Evolutionary conservation across 92 coral and sea anemone species (phyloP).

Genomic region (Hydrozoanthus gracilis): DNA sequence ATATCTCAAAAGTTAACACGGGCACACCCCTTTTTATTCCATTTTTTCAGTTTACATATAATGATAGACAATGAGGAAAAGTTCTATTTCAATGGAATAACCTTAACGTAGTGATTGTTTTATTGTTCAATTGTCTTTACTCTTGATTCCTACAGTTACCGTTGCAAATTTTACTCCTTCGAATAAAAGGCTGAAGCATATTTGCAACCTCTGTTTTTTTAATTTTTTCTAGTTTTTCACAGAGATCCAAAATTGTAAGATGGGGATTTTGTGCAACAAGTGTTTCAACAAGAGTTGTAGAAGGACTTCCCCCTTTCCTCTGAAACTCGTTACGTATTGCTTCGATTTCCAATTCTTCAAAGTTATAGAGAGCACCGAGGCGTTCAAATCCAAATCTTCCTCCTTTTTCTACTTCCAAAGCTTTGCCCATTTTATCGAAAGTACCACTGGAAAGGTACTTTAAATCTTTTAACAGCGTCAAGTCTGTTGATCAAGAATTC

Average conservation of each 20-base stretch:
- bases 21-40: too few relatives aligned
- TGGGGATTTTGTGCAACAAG: background rate
- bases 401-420: background rate
- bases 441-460: background rate
- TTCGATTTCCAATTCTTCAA: background rate
- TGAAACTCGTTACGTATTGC: background rate
- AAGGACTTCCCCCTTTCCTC: background rate
- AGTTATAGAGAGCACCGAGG: background rate
- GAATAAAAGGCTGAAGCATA: too few relatives aligned
- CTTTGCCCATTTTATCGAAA: background rate
- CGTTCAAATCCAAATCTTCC: slow-evolving; percentile 9
- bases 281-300: background rate
- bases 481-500: background rate
- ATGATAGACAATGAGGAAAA: too few relatives aligned
- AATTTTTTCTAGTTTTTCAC: background rate
- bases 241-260: background rate
- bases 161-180: too few relatives aligned
- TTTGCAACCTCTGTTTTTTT: background rate
- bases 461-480: background rate
- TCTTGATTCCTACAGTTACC: too few relatives aligned
- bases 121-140: too few relatives aligned
- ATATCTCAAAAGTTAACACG: too few relatives aligned
- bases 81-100: too few relatives aligned
- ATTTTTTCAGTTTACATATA: too few relatives aligned
- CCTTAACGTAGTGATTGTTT: too few relatives aligned